Base-by-base conservation (phyloP, 1,140 invertebrate genomes). In the Hyles vespertilio region DNA sequence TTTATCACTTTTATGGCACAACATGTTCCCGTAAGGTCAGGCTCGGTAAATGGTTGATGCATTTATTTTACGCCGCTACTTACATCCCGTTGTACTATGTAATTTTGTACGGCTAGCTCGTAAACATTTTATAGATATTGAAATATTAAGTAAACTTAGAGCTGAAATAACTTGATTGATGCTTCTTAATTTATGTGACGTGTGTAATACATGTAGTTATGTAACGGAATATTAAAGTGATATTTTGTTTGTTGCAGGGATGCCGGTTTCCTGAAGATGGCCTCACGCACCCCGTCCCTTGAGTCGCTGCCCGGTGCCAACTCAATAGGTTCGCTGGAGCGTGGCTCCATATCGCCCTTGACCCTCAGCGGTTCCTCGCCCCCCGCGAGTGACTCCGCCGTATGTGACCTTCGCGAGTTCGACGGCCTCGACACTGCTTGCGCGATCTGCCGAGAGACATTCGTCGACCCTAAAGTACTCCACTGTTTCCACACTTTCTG, bases 281-380 rank as follows among this genome's bases (percentile, higher is more conserved):
- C 89, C 86, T 89, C 89, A 85, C 88, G 89, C 86, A 96, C 96
- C 91, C 95, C 95, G 85, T 97, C 96, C 89, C 91, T 96, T 91
- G 95, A 97, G 92, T 96, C 95, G 90, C 91, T 95, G 89, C 93
- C 93, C 81, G 95, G 95, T 93, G 94, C 94, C 87, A 96, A 95
- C 91, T 96, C 95, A 81, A 93, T 96, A 89, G 95, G 95, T 91
- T 96, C 95, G 74, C 91, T 93, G 72, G 94, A 95, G 83, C 91
- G 92, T 89, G 91, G 91, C 86, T 91, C 92, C 83, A 81, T 92
- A 80, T 95, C 94, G 58, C 95, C 95, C 72, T 82, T 95, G 71
- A 95, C 94, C 73, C 91, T 95, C 79, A 95, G 94, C 90, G 94
- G 94, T 73, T 95, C 94, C 77, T 95, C 94, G 75, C 94, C 95